Base-by-base conservation (phyloP, 2,888 invertebrate species). In the Rhodophaea formosa region DNA sequence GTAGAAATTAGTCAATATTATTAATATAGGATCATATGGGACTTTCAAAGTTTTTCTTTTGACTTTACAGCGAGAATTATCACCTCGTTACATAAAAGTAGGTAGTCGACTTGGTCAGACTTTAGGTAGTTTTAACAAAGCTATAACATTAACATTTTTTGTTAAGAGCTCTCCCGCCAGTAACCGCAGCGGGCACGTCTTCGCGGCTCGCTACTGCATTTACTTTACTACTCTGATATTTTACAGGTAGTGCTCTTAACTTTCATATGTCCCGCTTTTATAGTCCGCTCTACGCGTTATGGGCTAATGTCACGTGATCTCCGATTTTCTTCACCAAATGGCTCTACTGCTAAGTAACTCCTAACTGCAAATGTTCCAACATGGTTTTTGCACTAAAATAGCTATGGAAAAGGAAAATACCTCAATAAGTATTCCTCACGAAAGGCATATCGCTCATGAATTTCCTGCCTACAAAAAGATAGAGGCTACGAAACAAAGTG, bases 141-240 rank as follows among this genome's bases (percentile, higher is more conserved):
- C 42, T n/a, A 43, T 51, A 49, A 49, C 52, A 45, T 57, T 55
- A 49, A 46, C 32, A 58, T 57, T 54, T 23, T 56, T 72, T 69
- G 56, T 56, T 49, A 56, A 56, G 39, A 49, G 56, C 59, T 59
- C 56, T 63, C 54, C 54, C 46, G 42, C 43, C 51, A 75, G 70
- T 69, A 70, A 66, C 65, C 69, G 62, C 67, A 70, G 71, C 66
- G 75, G 74, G 81, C 89, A 89, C 89, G 89, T 87, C 71, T 78
- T 72, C 77, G 77, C 74, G 72, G 71, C 78, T 75, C 75, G 68
- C 72, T 76, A 75, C 77, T 87, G 90, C 90, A 90, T 90, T 91
- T 90, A 90, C 87, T 91, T 91, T 90, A 91, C 86, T 81, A 71
- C 91, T 84, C 88, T 86, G 87, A 88, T 90, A 90, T 91, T 87